phyloP scores from a whole-genome alignment of 2,888 invertebrate species.

The Cephalotes varians region DNA sequence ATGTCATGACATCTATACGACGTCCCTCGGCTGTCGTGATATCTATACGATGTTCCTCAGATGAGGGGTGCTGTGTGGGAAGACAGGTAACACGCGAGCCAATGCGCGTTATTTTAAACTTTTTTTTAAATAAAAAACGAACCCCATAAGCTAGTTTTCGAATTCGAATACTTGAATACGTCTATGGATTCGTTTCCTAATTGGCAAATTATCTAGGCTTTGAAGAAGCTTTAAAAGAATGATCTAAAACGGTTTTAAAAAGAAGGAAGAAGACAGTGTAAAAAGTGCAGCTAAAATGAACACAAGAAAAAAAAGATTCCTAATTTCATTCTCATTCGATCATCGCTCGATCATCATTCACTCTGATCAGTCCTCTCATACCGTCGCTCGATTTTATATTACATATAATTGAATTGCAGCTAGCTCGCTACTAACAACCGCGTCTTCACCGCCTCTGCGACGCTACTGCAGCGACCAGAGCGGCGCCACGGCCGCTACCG shows the following conservation, averaged over 20 bases:
- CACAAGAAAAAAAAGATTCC: not conserved
- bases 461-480: constrained; percentile 97
- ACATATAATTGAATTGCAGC: constrained; percentile 77
- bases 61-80: no score
- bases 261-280: constrained; percentile 9
- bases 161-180: not conserved
- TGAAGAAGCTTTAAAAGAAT: not conserved
- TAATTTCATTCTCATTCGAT: constrained; percentile 10
- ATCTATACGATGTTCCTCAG: no score
- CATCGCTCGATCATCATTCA: constrained; percentile 10
- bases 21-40: no score
- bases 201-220: not conserved
- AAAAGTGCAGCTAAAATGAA: constrained; percentile 25
- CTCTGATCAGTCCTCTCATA: constrained; percentile 11
- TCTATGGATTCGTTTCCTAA: not conserved
- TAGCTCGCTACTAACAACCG: constrained; percentile 72
- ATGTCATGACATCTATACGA: no score
- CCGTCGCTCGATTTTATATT: constrained; percentile 49
- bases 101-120: constrained; percentile 53
- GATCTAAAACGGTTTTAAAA: not conserved
- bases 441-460: constrained; percentile 88
- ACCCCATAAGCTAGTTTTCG: not conserved
- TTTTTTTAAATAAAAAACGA: constrained; percentile 25
- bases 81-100: not conserved
- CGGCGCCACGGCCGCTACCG: constrained; percentile 98